Percentiles rank a stretch among this genome's conserved stretches.
phyloP scores from a whole-genome alignment of 2,113 vertebrate species.

The Rutilus rutilus region DNA sequence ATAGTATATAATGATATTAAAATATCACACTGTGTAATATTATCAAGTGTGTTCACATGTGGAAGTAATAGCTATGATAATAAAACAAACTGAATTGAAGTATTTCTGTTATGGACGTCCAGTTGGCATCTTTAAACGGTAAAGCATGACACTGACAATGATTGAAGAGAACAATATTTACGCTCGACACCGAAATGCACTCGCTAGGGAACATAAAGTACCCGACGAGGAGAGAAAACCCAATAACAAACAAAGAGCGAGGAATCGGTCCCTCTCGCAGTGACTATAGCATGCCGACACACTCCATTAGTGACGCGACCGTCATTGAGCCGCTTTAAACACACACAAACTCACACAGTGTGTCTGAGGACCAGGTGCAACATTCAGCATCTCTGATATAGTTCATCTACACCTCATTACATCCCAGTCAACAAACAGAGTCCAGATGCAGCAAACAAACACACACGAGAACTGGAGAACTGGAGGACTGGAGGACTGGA shows the following conservation, averaged over 20 bases:
- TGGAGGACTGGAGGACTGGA: neutral
- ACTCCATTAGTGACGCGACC: constrained; percentile 42
- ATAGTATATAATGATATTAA: neutral
- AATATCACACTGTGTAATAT: neutral
- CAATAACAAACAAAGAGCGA: constrained; percentile 57
- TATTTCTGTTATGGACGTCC: constrained; percentile 52
- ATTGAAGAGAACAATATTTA: constrained; percentile 62
- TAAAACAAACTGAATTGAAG: neutral
- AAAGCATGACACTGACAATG: constrained; percentile 56
- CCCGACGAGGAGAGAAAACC: constrained; percentile 39
- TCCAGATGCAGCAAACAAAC: constrained; percentile 54
- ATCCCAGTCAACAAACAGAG: constrained; percentile 53
- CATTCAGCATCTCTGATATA: constrained; percentile 54
- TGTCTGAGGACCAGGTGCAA: constrained; percentile 23
- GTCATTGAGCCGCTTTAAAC: constrained; percentile 11
- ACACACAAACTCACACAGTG: constrained; percentile 15
- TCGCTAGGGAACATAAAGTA: constrained; percentile 25
- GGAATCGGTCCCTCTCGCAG: constrained; percentile 31
- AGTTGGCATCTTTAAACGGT: constrained; percentile 54
- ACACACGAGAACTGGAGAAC: neutral
- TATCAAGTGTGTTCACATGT: neutral
- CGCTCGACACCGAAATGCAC: constrained; percentile 19
- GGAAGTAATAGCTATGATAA: constrained; percentile 13
- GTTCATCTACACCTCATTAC: constrained; percentile 56
- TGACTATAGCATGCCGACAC: constrained; percentile 43